Conservation (phyloP, 2,113 vertebrate species). For the Prietella phreatophila region DNA sequence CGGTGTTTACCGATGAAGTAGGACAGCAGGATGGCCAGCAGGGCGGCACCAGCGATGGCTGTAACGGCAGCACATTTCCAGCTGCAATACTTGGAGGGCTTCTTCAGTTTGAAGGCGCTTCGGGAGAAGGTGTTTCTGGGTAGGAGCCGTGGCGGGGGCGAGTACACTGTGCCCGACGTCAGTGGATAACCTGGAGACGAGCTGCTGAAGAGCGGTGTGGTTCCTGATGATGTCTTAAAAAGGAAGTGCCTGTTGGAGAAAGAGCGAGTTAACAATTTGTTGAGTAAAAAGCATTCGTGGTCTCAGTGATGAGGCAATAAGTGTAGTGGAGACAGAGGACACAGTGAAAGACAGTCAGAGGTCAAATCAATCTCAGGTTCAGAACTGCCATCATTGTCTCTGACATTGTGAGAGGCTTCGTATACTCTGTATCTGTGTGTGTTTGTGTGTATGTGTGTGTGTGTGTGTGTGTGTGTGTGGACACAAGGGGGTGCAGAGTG, state of each 20-base stretch:
- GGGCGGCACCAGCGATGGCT: constrained; percentile 88
- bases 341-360: constrained; percentile 30
- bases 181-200: constrained; percentile 95
- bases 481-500: constrained; percentile 7
- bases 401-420: not conserved
- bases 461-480: constrained; percentile 15
- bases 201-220: constrained; percentile 96
- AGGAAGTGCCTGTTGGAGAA: constrained; percentile 89
- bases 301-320: constrained; percentile 5
- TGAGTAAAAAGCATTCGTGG: constrained; percentile 5
- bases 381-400: constrained; percentile 34
- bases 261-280: not conserved
- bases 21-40: constrained; percentile 91
- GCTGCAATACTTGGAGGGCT: constrained; percentile 98
- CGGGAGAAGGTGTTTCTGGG: constrained; percentile 97
- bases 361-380: constrained; percentile 36
- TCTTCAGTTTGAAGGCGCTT: constrained; percentile 98
- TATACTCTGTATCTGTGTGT: not conserved
- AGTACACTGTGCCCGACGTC: constrained; percentile 97
- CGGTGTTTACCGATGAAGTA: constrained; percentile 92
- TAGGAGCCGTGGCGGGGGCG: constrained; percentile 92
- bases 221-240: constrained; percentile 98
- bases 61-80: constrained; percentile 98
- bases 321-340: constrained; percentile 17
- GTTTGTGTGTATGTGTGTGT: constrained; percentile 16